Conservation (phyloP, 2,888 invertebrate genomes). For the Drosophila engyochracea region DNA sequence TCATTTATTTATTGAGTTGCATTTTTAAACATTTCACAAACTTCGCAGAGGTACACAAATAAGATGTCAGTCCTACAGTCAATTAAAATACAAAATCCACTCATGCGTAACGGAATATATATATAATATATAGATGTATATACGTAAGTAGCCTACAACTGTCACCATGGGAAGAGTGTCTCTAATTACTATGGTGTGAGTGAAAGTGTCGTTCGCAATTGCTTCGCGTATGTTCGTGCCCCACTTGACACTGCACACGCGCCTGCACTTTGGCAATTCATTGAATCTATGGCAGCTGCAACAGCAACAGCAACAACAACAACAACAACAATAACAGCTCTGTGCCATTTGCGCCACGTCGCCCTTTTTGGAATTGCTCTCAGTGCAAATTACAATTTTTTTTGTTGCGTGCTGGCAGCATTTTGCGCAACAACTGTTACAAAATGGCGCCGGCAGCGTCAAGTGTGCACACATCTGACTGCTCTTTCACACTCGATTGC, state of each 20-base stretch:
- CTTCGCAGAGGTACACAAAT: neutral
- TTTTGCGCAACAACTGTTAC: conserved; percentile 37
- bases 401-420: conserved; percentile 41
- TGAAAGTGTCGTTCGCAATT: conserved; percentile 32
- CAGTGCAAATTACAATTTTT: conserved; percentile 50
- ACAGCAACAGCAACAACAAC: conserved; percentile 1
- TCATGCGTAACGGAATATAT: neutral
- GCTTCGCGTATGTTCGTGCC: conserved; percentile 52
- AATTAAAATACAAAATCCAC: neutral
- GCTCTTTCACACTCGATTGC: neutral
- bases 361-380: conserved; percentile 28
- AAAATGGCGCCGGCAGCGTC: conserved; percentile 52
- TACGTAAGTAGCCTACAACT: neutral
- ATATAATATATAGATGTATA: neutral
- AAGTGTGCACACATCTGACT: conserved; percentile 14
- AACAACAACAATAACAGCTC: conserved; percentile 20
- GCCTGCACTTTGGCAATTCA: conserved; percentile 50
- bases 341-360: conserved; percentile 45
- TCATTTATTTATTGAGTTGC: neutral
- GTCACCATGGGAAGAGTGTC: neutral
- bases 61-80: neutral
- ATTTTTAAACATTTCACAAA: neutral
- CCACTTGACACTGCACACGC: conserved; percentile 42
- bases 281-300: conserved; percentile 27
- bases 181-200: conserved; percentile 17